Base-by-base conservation (phyloP, 2,113 vertebrate species). In the Azemiops feae region DNA sequence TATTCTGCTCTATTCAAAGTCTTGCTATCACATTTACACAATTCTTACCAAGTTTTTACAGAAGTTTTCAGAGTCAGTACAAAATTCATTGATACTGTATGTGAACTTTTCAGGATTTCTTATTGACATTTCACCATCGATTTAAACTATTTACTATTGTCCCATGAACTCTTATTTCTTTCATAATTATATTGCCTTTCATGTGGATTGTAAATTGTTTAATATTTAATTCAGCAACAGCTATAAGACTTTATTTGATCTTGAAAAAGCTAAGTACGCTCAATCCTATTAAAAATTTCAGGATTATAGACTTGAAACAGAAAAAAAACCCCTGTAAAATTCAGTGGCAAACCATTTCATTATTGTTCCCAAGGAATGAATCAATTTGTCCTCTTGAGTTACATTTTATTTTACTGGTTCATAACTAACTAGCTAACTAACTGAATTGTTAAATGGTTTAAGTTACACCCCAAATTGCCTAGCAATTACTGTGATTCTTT, bases 1-100 rank as follows among this genome's bases (percentile, higher is more conserved):
- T 50, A 6, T 47, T 94, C 20, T 34, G 30, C 5, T 95, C 16
- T 50, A 43, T 91, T 16, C 10, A 27, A 92, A 86, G 0, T 45
- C 91, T 91, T 1, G 45, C 39, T 92, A 22, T 11, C 7, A 12
- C 4, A 34, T 18, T 74, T 94, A 0, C 64, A 60, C 93, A 57
- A 95, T 93, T 55, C 16, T 47, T 20, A 4, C 0, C 45, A 22
- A 53, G 6, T 6, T 50, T 22, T 18, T 11, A 91, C 39, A 43
- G 45, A 93, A 55, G 94, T 54, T 50, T 94, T 93, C 50, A 90
- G 7, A 23, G 50, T 25, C 14, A 16, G 81, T 93, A 55, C 1
- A 93, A n/a, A 95, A 88, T 69, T 69, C 60, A 74, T 6, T 74
- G n/a, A 34, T 22, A n/a, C n/a, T n/a, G n/a, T n/a, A 9, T 88